phyloP scores from a whole-genome alignment of 1,140 invertebrate genomes.

The Zaprionus vittiger region DNA sequence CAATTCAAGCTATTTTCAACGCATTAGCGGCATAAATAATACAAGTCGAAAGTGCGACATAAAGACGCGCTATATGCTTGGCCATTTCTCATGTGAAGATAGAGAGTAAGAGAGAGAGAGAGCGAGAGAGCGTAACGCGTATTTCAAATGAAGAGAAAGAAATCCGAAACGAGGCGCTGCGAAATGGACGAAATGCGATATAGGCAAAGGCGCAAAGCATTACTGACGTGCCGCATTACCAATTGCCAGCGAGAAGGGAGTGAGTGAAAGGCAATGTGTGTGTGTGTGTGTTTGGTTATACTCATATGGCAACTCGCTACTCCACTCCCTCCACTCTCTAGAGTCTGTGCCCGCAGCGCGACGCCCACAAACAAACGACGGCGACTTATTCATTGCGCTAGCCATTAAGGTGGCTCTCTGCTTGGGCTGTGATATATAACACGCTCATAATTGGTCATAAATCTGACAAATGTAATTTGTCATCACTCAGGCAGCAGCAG shows the following conservation, averaged over 20 bases:
- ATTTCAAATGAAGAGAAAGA: conserved; percentile 58
- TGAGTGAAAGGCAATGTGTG: not conserved
- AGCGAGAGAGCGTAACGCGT: conserved; percentile 17
- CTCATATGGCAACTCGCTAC: conserved; percentile 9
- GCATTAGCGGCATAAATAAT: conserved; percentile 82
- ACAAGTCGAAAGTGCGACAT: conserved; percentile 66
- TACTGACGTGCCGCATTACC: conserved; percentile 39
- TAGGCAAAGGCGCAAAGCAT: conserved; percentile 58
- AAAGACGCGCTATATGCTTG: conserved; percentile 65
- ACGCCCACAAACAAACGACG: conserved; percentile 75
- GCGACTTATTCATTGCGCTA: conserved; percentile 81
- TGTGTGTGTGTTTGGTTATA: not conserved
- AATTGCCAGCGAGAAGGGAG: not conserved
- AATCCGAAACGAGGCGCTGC: conserved; percentile 45
- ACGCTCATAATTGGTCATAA: conserved; percentile 84
- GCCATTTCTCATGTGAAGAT: conserved; percentile 53
- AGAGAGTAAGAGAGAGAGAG: not conserved
- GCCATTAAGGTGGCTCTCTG: conserved; percentile 76
- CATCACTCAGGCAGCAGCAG: conserved; percentile 78
- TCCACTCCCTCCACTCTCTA: not conserved
- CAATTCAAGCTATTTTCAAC: conserved; percentile 83
- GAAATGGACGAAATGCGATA: conserved; percentile 76
- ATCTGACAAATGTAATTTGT: conserved; percentile 84
- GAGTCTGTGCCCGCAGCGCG: conserved; percentile 27
- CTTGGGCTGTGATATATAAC: conserved; percentile 79